Base-by-base conservation (phyloP, 2,797 vertebrate species). In the Anolis apletophallus region DNA sequence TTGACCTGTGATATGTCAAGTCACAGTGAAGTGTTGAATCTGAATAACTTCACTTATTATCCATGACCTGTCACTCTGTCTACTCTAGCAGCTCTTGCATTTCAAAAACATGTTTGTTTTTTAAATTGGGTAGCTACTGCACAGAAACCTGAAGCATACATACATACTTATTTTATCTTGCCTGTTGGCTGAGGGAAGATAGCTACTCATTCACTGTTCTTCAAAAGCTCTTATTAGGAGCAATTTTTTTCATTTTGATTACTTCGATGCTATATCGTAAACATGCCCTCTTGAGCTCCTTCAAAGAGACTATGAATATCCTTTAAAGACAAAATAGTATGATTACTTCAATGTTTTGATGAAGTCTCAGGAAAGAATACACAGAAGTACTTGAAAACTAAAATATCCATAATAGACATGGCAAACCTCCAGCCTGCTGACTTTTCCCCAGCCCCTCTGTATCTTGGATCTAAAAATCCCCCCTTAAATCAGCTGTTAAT, bases 41-140 rank as follows among this genome's bases (percentile, higher is more conserved):
- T 83, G 52, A 77, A 78, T 87, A 87, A 71, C 14, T 16, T 59
- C 40, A 11, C 19, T 78, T 73, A 87, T 87, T 82, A 87, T 69
- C 52, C 80, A 83, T 83, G 86, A 83, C 36, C 64, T 78, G 73
- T 29, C 74, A 57, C 61, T 23, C 64, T 46, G 54, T 72, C 67
- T 85, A 46, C 46, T 46, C 67, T 85, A 72, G 84, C 50, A 79
- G 73, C 52, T 50, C 59, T 77, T 82, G 86, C 74, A 78, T 78
- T 82, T 81, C 17, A 81, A 77, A 67, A 68, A 55, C 29, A 21
- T 83, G 64, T 4, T 21, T 50, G 34, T 75, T 81, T 83, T 71
- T 1, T 59, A 12, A 57, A 76, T 82, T 83, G 26, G 40, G 17
- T 21, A 2, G 67, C 46, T 29, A 36, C 0, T 72, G 57, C 1